phyloP scores from a whole-genome alignment of 2,797 vertebrate species.

The Lepus oiostolus region DNA sequence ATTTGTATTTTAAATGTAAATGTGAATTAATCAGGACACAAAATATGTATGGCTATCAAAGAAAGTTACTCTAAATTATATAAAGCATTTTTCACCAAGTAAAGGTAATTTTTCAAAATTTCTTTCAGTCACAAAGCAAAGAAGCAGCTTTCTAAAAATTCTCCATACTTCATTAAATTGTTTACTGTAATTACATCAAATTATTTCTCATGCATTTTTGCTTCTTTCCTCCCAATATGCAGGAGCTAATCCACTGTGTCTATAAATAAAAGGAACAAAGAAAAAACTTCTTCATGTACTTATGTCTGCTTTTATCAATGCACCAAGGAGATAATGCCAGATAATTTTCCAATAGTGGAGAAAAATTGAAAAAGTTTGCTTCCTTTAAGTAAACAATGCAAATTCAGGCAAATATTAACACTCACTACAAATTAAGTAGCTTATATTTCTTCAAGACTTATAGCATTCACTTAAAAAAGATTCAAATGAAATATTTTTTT shows the following conservation, averaged over 20 bases:
- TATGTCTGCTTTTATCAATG: background rate
- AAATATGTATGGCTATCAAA: background rate
- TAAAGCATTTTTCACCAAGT: background rate
- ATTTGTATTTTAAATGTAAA: background rate
- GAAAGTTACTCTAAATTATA: background rate
- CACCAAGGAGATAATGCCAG: background rate
- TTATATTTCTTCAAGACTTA: background rate
- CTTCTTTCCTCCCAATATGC: background rate
- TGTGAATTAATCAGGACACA: background rate
- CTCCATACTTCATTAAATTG: background rate
- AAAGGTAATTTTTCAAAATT: background rate
- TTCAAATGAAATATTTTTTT: background rate
- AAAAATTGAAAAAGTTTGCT: background rate
- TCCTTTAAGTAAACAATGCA: background rate
- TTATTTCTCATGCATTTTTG: background rate
- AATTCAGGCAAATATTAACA: background rate
- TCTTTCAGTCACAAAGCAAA: background rate
- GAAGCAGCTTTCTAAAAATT: background rate
- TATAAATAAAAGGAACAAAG: background rate
- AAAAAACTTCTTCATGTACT: background rate
- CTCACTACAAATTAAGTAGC: background rate
- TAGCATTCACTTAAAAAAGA: background rate
- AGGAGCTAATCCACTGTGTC: background rate
- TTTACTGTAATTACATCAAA: background rate
- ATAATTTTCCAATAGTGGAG: background rate